Evolutionary conservation across 2,888 invertebrate genomes (phyloP).

Genomic region (Scrobipalpa costella): DNA sequence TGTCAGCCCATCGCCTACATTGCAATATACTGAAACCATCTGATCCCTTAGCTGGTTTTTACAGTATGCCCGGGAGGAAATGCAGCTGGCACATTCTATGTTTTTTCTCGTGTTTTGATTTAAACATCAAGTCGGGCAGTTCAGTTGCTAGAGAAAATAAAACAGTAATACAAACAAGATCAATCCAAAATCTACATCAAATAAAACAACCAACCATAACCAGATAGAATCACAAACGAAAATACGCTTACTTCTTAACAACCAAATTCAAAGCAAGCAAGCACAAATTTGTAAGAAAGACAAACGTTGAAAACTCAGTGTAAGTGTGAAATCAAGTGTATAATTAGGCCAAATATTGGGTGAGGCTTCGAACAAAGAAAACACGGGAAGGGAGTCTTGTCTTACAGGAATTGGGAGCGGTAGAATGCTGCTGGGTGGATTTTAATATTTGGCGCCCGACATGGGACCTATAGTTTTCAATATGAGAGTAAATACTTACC

Average conservation of each 20-base stretch:
- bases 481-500: too few relatives aligned
- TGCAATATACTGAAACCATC: too few relatives aligned
- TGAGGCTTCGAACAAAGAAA: slow-evolving; percentile 66
- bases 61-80: too few relatives aligned
- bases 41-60: too few relatives aligned
- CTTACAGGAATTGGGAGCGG: slow-evolving; percentile 52
- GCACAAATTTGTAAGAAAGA: slow-evolving; percentile 42
- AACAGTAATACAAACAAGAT: neutral
- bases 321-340: slow-evolving; percentile 70
- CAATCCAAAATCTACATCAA: neutral
- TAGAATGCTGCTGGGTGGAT: slow-evolving; percentile 48
- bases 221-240: slow-evolving; percentile 15
- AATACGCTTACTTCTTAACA: slow-evolving; percentile 24
- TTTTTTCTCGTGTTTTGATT: too few relatives aligned
- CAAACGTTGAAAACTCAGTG: slow-evolving; percentile 50
- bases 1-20: too few relatives aligned
- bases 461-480: neutral
- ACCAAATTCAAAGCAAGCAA: slow-evolving; percentile 9
- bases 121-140: too few relatives aligned
- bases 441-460: neutral
- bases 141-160: neutral
- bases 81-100: too few relatives aligned
- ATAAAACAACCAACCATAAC: neutral
- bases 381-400: slow-evolving; percentile 57
- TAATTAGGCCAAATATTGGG: slow-evolving; percentile 71